These are phyloP conservation scores for Schizothorax lantsangensis DNA, from an alignment of 2,797 vertebrate species.

Conservation along the genomic window DNA sequence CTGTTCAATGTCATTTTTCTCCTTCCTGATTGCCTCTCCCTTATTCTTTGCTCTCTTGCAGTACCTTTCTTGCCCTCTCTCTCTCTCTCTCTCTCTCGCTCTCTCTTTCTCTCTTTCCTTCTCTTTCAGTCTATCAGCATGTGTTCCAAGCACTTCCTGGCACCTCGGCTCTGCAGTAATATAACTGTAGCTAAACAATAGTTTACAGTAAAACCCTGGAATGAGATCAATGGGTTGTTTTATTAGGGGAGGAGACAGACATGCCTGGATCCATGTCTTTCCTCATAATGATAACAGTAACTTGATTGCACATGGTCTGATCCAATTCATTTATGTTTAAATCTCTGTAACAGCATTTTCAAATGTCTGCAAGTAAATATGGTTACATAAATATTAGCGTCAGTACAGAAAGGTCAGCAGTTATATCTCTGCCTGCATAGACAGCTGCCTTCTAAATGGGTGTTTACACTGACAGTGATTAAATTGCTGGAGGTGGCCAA, in stretches of 20 bases:
- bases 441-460: background rate
- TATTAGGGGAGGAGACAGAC: conserved; percentile 49
- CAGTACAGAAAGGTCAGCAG: conserved; percentile 30
- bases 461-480: conserved; percentile 26
- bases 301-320: conserved; percentile 45
- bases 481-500: background rate
- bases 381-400: conserved; percentile 21
- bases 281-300: conserved; percentile 51
- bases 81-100: background rate
- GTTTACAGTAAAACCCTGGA: conserved; percentile 59
- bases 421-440: background rate
- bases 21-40: conserved; percentile 11
- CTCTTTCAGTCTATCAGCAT: conserved; percentile 36
- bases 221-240: conserved; percentile 57
- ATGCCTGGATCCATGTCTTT: conserved; percentile 53
- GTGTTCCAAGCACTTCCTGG: conserved; percentile 43
- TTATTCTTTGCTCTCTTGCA: conserved; percentile 20
- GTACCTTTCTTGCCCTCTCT: background rate
- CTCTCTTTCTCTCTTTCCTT: conserved; percentile 8
- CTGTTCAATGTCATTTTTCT: conserved; percentile 36
- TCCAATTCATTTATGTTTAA: conserved; percentile 48
- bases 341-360: conserved; percentile 43
- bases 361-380: conserved; percentile 38
- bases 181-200: conserved; percentile 46
- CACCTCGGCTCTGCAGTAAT: conserved; percentile 42